Percentiles rank a stretch among this genome's conserved stretches.
Evolutionary conservation across 2,797 vertebrate genomes (phyloP).

Genomic region (Spizella passerina): DNA sequence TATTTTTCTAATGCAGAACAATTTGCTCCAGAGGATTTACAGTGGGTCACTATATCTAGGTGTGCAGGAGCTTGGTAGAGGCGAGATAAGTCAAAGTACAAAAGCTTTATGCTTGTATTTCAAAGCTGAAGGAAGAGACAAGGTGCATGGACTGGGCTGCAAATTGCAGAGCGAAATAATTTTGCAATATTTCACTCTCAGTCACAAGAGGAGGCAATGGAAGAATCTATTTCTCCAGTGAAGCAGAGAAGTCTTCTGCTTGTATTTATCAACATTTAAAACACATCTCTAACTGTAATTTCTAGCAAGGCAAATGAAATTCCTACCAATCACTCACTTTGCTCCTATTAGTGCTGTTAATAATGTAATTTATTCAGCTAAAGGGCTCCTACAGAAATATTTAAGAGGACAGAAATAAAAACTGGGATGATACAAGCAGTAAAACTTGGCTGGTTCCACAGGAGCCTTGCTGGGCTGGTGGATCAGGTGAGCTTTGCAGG

Average conservation of each 20-base stretch:
- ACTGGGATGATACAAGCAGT: neutral
- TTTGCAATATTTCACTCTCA: neutral
- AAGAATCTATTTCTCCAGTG: neutral
- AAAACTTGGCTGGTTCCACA: neutral
- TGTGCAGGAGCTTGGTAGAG: neutral
- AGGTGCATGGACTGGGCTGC: neutral
- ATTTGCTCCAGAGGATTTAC: neutral
- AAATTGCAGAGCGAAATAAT: neutral
- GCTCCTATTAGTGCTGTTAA: conserved; percentile 6
- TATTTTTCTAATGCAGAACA: neutral
- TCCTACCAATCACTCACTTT: conserved; percentile 8
- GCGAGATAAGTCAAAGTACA: neutral
- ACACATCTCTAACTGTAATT: neutral
- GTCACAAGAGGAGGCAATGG: neutral
- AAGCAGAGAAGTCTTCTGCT: neutral
- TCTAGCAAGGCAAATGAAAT: conserved; percentile 2
- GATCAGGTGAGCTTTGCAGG: neutral
- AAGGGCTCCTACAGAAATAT: neutral
- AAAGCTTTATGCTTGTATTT: neutral
- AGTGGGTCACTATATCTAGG: neutral
- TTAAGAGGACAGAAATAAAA: neutral
- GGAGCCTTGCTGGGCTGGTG: neutral
- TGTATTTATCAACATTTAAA: conserved; percentile 33
- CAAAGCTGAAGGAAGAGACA: neutral
- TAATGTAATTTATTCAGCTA: conserved; percentile 15